Evolutionary conservation across 2,888 invertebrate genomes (phyloP).

Genomic region (Cancer borealis): DNA sequence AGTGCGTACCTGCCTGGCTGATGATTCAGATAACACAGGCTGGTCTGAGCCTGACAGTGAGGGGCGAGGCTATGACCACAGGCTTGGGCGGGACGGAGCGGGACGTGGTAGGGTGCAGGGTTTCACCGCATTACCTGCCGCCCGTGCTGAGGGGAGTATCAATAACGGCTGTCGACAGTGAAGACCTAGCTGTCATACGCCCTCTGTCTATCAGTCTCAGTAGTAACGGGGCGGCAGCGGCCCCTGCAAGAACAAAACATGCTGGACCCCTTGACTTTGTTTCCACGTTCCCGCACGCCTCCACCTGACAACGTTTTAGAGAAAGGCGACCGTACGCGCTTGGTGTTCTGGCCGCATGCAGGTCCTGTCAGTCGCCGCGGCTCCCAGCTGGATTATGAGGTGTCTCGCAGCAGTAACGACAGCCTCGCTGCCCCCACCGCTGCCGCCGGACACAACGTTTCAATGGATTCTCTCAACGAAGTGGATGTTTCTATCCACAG

Average conservation of each 20-base stretch:
- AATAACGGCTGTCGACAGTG: background rate
- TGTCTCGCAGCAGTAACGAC: conserved; percentile 38
- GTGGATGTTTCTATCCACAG: background rate
- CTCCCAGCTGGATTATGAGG: conserved; percentile 52
- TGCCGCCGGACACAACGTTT: background rate
- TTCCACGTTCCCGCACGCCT: background rate
- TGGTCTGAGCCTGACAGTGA: background rate
- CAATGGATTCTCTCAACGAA: conserved; percentile 40
- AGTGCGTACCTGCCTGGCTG: background rate
- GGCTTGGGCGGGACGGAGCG: background rate
- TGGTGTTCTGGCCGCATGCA: conserved; percentile 65
- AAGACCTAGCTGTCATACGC: conserved; percentile 16
- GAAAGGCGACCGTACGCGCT: background rate
- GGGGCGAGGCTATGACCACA: background rate
- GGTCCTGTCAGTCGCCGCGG: conserved; percentile 51
- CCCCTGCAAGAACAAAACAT: conserved; percentile 14
- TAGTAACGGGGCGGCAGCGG: background rate
- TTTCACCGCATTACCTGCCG: background rate
- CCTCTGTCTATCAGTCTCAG: background rate
- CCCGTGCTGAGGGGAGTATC: conserved; percentile 4
- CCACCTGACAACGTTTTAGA: background rate
- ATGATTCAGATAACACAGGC: background rate
- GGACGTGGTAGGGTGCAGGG: background rate
- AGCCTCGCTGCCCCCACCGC: background rate
- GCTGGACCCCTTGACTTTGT: background rate